Evolutionary conservation across 2,113 vertebrate genomes (phyloP).

Genomic region (Coryphaenoides rupestris): DNA sequence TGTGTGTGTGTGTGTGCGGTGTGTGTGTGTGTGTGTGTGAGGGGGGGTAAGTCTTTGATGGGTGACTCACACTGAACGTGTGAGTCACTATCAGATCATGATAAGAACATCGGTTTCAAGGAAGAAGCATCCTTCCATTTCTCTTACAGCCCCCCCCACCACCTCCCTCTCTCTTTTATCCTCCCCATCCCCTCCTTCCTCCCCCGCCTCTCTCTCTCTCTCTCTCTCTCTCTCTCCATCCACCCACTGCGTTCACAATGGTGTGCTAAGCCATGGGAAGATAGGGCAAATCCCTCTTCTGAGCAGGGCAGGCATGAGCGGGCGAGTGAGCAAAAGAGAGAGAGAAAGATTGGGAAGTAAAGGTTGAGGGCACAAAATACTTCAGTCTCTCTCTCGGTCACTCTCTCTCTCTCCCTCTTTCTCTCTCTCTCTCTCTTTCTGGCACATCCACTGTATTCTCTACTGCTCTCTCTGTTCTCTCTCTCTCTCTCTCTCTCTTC

Average conservation of each 20-base stretch:
- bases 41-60: constrained; percentile 51
- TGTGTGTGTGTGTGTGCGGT: no score
- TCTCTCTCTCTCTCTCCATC: constrained; percentile 36
- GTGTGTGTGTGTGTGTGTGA: no score
- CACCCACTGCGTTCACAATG: constrained; percentile 70
- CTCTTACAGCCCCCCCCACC: constrained; percentile 50
- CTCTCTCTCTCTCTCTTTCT: not conserved
- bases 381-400: constrained; percentile 40
- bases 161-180: not conserved
- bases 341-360: constrained; percentile 16
- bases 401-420: not conserved
- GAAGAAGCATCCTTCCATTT: constrained; percentile 45
- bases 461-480: no score
- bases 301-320: constrained; percentile 52
- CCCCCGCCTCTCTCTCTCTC: not conserved
- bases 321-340: constrained; percentile 12
- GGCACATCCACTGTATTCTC: no score
- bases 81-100: constrained; percentile 52
- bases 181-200: not conserved
- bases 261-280: constrained; percentile 62
- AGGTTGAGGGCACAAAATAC: constrained; percentile 33
- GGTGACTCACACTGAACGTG: constrained; percentile 57
- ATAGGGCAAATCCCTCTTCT: constrained; percentile 69
- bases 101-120: constrained; percentile 64
- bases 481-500: not conserved